Conservation (phyloP, 2,888 invertebrate species). For the Chymomyza amoena region DNA sequence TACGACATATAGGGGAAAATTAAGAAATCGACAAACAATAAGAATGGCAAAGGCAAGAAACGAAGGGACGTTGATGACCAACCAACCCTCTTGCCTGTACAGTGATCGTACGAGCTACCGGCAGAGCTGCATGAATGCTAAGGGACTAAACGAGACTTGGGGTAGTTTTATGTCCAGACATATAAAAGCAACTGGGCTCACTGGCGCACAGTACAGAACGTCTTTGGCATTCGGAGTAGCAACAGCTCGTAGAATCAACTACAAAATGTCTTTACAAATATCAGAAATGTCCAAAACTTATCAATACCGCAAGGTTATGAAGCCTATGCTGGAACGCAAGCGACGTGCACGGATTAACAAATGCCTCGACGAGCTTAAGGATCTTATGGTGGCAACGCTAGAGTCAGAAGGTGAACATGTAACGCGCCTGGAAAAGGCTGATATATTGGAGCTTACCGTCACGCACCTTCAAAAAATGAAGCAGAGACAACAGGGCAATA, state of each 20-base stretch:
- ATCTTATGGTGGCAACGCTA: slow-evolving; percentile 86
- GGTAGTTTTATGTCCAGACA: slow-evolving; percentile 27
- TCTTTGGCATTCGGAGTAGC: slow-evolving; percentile 57
- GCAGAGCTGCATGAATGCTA: slow-evolving; percentile 30
- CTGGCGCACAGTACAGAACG: slow-evolving; percentile 57
- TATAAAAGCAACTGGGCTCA: slow-evolving; percentile 62
- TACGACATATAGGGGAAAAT: slow-evolving; percentile 39
- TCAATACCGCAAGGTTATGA: slow-evolving; percentile 96
- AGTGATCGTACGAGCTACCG: slow-evolving; percentile 51
- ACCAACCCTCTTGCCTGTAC: slow-evolving; percentile 65
- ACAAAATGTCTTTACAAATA: slow-evolving; percentile 72
- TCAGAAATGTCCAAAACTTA: slow-evolving; percentile 89
- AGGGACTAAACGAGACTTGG: background rate
- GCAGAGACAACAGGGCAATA: slow-evolving; percentile 79
- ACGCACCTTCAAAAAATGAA: slow-evolving; percentile 89
- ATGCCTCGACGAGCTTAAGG: slow-evolving; percentile 93
- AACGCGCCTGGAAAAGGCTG: slow-evolving; percentile 93
- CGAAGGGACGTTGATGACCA: slow-evolving; percentile 51
- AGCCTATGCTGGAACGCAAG: slow-evolving; percentile 94
- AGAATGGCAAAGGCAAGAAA: slow-evolving; percentile 44
- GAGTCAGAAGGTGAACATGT: slow-evolving; percentile 93
- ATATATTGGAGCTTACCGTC: slow-evolving; percentile 92
- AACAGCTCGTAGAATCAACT: slow-evolving; percentile 48
- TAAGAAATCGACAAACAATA: slow-evolving; percentile 65
- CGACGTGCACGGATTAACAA: slow-evolving; percentile 93